Conservation (phyloP, 1,140 invertebrate species). For the Pissodes strobi region DNA sequence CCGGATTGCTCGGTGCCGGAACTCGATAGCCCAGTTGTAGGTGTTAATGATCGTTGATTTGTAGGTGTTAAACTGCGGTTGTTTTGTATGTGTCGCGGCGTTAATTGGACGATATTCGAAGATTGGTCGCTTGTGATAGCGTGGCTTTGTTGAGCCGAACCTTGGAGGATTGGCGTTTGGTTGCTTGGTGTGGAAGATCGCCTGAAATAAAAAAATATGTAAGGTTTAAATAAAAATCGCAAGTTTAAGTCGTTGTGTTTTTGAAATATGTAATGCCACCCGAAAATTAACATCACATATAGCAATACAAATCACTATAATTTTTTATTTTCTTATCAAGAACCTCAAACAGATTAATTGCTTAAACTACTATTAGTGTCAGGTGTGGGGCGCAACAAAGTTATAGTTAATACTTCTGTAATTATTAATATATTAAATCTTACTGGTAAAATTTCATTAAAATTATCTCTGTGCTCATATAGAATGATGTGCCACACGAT, state of each 20-base stretch:
- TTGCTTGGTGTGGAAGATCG: constrained; percentile 20
- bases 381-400: too few relatives aligned
- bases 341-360: too few relatives aligned
- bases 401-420: too few relatives aligned
- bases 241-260: neutral
- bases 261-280: neutral
- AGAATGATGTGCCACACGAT: neutral
- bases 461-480: too few relatives aligned
- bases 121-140: too few relatives aligned
- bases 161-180: constrained; percentile 2
- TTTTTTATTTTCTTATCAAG: too few relatives aligned
- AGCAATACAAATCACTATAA: too few relatives aligned
- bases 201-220: constrained; percentile 18
- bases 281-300: too few relatives aligned
- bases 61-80: constrained; percentile 18
- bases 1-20: constrained; percentile 27
- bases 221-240: neutral
- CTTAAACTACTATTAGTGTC: too few relatives aligned
- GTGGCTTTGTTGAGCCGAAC: neutral
- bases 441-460: too few relatives aligned
- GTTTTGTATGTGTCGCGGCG: constrained; percentile 24
- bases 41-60: constrained; percentile 24
- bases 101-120: constrained; percentile 3
- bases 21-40: constrained; percentile 20
- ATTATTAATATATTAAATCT: too few relatives aligned